phyloP scores from a whole-genome alignment of 2,888 invertebrate species.

The Junonia oenone region DNA sequence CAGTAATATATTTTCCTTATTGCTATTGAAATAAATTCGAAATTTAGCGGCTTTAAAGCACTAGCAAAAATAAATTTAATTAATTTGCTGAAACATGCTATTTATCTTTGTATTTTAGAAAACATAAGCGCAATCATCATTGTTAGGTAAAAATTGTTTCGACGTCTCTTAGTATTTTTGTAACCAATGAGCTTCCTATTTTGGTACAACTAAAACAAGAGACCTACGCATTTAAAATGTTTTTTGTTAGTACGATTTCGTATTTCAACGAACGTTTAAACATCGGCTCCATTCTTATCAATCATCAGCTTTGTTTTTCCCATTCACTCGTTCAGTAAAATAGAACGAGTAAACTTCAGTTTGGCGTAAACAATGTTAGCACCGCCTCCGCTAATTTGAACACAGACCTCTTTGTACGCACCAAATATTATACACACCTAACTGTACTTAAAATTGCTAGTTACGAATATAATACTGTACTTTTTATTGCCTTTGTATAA shows the following conservation, averaged over 20 bases:
- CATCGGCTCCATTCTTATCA: constrained; percentile 1
- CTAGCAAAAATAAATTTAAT: too few relatives aligned
- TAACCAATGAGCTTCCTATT: too few relatives aligned
- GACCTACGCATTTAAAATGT: neutral
- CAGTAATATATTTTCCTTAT: too few relatives aligned
- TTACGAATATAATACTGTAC: neutral
- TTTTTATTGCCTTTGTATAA: neutral
- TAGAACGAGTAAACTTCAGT: constrained; percentile 18
- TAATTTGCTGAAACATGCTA: too few relatives aligned
- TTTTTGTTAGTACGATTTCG: neutral
- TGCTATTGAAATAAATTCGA: too few relatives aligned
- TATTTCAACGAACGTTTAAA: constrained; percentile 1
- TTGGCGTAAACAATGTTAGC: constrained; percentile 25
- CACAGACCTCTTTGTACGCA: constrained; percentile 20
- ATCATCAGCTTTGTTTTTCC: constrained; percentile 2
- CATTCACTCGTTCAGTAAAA: constrained; percentile 20
- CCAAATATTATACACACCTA: neutral
- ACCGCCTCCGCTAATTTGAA: constrained; percentile 21
- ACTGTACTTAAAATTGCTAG: constrained; percentile 12
- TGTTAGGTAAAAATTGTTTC: too few relatives aligned
- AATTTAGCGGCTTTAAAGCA: too few relatives aligned
- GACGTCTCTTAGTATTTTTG: too few relatives aligned
- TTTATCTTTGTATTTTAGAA: too few relatives aligned
- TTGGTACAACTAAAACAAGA: neutral
- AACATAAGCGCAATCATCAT: too few relatives aligned